phyloP scores from a whole-genome alignment of 2,797 vertebrate species.

The Myioborus melanocephalus region DNA sequence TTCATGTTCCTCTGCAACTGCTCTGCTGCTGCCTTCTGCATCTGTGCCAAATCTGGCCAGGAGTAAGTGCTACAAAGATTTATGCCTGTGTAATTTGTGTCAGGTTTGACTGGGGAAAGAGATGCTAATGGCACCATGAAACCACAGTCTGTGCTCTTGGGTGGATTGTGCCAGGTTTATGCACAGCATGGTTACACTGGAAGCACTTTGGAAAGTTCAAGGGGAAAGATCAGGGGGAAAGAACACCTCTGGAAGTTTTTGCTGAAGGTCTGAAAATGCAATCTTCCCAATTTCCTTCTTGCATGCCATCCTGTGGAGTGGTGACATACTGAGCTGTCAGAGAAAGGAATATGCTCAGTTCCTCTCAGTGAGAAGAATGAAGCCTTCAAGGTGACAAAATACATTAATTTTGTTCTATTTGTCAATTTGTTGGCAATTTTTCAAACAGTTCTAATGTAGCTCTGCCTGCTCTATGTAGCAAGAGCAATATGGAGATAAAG shows the following conservation, averaged over 20 bases:
- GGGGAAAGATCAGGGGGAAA: neutral
- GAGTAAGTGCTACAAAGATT: neutral
- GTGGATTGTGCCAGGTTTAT: neutral
- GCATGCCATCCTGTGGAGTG: neutral
- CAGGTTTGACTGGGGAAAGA: neutral
- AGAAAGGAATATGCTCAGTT: neutral
- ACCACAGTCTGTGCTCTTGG: neutral
- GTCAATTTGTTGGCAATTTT: neutral
- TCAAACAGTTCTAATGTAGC: neutral
- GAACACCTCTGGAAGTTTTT: neutral
- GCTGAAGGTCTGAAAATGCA: neutral
- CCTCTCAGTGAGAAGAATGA: neutral
- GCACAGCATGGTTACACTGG: rapidly evolving
- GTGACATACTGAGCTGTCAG: neutral
- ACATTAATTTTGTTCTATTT: neutral
- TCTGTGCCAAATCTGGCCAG: neutral
- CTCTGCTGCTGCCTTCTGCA: neutral
- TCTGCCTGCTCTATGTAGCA: neutral
- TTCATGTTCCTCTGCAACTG: neutral
- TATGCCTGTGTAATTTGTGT: neutral
- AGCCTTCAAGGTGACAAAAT: neutral
- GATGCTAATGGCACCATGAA: neutral
- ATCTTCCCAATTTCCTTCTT: neutral
- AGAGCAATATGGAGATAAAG: neutral
- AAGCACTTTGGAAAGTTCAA: neutral